Conservation (phyloP, 2,797 vertebrate species). For the Lacerta viridis region DNA sequence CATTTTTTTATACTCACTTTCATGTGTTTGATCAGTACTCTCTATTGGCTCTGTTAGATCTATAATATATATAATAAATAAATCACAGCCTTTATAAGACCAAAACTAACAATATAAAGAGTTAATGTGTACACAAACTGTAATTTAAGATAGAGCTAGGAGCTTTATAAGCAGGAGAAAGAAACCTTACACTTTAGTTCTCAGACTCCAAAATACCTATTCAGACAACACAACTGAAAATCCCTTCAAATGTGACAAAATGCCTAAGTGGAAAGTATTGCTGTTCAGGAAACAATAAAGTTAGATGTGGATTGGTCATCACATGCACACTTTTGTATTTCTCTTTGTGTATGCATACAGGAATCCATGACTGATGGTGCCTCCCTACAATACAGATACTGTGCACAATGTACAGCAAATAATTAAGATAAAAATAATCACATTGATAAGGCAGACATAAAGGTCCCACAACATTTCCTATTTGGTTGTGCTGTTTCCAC, state of each 20-base stretch:
- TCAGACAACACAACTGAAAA: background rate
- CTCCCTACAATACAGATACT: background rate
- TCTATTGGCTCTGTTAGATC: background rate
- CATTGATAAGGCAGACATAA: background rate
- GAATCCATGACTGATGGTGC: background rate
- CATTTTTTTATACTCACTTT: slow-evolving; percentile 5
- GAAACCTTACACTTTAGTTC: background rate
- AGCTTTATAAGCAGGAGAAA: background rate
- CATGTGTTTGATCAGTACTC: slow-evolving; percentile 9
- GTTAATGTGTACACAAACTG: background rate
- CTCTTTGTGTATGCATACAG: background rate
- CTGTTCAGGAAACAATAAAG: background rate
- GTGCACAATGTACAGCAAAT: background rate
- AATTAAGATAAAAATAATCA: background rate
- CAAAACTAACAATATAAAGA: background rate
- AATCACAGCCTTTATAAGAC: background rate
- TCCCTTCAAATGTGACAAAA: background rate
- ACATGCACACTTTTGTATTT: background rate
- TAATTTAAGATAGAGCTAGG: background rate
- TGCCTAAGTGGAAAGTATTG: no score
- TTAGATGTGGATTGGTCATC: background rate
- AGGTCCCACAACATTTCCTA: background rate
- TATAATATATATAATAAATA: background rate
- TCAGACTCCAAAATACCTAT: background rate
- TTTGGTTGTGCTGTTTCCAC: background rate